Evolutionary conservation across 2,797 vertebrate species (phyloP).

Genomic region (Florisuga fusca): DNA sequence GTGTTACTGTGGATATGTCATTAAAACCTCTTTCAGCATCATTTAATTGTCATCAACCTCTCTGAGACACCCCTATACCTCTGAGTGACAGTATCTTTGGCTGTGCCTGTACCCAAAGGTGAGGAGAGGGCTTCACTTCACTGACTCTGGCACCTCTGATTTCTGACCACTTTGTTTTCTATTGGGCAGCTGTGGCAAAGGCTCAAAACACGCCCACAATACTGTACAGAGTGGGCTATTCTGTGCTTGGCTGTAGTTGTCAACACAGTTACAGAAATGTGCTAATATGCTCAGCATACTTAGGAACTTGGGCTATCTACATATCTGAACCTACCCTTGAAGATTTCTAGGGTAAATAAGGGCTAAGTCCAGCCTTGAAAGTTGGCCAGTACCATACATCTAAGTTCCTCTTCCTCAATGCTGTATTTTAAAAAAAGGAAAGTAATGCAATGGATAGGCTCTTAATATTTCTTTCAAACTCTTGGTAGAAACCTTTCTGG

Average conservation of each 20-base stretch:
- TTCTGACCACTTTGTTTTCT: background rate
- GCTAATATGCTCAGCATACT: background rate
- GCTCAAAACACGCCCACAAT: background rate
- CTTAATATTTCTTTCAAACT: background rate
- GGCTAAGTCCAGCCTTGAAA: background rate
- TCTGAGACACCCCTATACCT: background rate
- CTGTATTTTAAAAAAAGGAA: background rate
- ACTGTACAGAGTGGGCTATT: background rate
- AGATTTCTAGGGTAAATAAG: background rate
- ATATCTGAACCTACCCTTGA: background rate
- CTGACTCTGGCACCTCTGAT: fast-evolving
- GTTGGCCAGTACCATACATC: background rate
- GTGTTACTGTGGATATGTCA: background rate
- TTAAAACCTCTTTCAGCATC: background rate
- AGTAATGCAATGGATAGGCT: background rate
- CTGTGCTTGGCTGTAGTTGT: background rate
- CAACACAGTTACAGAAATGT: background rate
- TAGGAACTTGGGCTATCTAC: background rate
- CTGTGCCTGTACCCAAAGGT: background rate
- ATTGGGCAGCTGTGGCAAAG: background rate
- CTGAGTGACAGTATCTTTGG: background rate
- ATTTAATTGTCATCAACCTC: background rate
- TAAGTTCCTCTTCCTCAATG: background rate
- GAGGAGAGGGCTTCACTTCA: background rate
- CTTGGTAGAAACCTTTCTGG: background rate